These are phyloP conservation scores for Aphelinus certus DNA, from an alignment of 1,140 invertebrate species.

Conservation along the genomic window DNA sequence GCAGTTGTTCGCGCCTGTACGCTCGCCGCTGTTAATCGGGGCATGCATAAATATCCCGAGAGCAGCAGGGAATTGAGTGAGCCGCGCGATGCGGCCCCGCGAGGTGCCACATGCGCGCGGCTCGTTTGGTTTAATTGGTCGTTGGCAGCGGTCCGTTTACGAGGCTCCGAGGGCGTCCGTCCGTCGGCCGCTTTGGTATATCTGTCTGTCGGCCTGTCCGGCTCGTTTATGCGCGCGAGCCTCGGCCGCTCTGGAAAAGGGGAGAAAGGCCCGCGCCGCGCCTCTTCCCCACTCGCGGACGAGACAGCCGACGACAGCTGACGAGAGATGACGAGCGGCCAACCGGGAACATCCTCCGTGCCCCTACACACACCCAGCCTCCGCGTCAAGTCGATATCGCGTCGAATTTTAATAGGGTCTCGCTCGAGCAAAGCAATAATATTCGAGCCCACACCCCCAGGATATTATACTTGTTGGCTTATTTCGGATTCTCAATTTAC, in stretches of 20 bases:
- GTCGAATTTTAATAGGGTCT: too few species aligned
- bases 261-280: conserved; percentile 1
- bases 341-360: too few species aligned
- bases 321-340: not conserved
- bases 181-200: not conserved
- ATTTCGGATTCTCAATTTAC: too few species aligned
- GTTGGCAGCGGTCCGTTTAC: conserved; percentile 11
- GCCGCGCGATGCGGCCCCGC: not conserved
- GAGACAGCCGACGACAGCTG: conserved; percentile 5
- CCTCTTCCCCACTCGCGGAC: not conserved
- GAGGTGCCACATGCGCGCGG: too few species aligned
- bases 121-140: conserved; percentile 33
- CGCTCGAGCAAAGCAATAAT: too few species aligned
- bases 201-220: conserved; percentile 4
- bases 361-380: too few species aligned
- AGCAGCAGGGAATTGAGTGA: not conserved
- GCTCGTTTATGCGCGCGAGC: not conserved
- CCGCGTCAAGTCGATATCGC: too few species aligned
- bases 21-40: not conserved
- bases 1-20: too few species aligned
- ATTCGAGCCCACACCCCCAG: too few species aligned
- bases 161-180: not conserved
- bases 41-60: not conserved
- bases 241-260: not conserved
- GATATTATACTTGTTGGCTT: too few species aligned